Conservation (phyloP, 2,113 vertebrate genomes). For the Leucosticte australis region DNA sequence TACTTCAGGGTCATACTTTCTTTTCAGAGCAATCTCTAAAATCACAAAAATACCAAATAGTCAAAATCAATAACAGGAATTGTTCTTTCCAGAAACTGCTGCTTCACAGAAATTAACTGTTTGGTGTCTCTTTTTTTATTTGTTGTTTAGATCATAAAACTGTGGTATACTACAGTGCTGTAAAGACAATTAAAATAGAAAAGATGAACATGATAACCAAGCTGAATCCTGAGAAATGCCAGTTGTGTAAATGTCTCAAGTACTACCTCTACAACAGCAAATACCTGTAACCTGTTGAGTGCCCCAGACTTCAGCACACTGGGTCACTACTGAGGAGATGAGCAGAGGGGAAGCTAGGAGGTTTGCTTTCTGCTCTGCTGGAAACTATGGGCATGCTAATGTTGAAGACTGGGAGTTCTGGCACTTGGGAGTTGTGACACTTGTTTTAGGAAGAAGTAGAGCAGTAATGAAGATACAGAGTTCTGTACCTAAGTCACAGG, state of each 20-base stretch:
- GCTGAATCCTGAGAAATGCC: not conserved
- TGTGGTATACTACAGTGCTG: not conserved
- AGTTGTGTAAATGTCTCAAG: not conserved
- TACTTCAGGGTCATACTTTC: not conserved
- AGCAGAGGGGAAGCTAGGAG: not conserved
- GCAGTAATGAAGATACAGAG: not conserved
- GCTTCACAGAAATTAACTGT: slow-evolving; percentile 9
- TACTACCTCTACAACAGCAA: not conserved
- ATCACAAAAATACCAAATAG: slow-evolving; percentile 23
- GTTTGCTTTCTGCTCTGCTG: not conserved
- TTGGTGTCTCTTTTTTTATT: not conserved
- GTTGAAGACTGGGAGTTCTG: not conserved
- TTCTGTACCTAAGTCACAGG: not conserved
- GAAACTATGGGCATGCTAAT: not conserved
- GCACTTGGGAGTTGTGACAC: not conserved
- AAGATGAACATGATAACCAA: not conserved
- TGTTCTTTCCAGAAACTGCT: slow-evolving; percentile 15
- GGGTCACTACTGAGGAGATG: not conserved
- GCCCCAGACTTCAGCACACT: not conserved
- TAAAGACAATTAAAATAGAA: not conserved
- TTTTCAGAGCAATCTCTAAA: slow-evolving; percentile 19
- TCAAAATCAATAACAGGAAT: slow-evolving; percentile 25
- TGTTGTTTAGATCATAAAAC: not conserved
- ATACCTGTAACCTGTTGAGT: not conserved
- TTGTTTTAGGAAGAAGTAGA: not conserved